phyloP scores from a whole-genome alignment of 2,113 vertebrate genomes.

The Empidonax traillii region DNA sequence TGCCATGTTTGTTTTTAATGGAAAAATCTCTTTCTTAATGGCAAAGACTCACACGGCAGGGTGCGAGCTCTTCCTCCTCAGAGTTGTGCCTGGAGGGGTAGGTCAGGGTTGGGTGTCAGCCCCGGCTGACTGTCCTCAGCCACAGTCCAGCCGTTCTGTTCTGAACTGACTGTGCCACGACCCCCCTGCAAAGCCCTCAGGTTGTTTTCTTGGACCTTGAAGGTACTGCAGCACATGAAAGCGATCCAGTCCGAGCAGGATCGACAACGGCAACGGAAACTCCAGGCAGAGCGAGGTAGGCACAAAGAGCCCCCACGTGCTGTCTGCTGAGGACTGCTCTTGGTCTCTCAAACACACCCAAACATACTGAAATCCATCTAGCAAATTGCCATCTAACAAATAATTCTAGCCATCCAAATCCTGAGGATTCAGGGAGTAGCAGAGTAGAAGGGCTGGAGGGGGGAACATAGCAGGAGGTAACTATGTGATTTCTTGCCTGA shows the following conservation, averaged over 20 bases:
- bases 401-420: neutral
- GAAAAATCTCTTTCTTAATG: neutral
- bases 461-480: neutral
- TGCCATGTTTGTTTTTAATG: accelerated
- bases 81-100: neutral
- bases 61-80: neutral
- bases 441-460: neutral
- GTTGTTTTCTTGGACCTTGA: conserved; percentile 5
- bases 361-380: neutral
- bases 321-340: neutral
- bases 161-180: neutral
- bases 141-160: neutral
- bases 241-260: conserved; percentile 86
- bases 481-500: neutral
- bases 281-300: conserved; percentile 83
- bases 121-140: neutral
- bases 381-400: neutral
- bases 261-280: conserved; percentile 83
- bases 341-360: neutral
- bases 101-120: neutral
- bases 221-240: conserved; percentile 96
- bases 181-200: neutral
- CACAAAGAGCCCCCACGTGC: neutral
- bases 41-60: neutral
- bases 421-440: neutral